Evolutionary conservation across 2,113 vertebrate species (phyloP).

Genomic region (Nothoprocta pentlandii): DNA sequence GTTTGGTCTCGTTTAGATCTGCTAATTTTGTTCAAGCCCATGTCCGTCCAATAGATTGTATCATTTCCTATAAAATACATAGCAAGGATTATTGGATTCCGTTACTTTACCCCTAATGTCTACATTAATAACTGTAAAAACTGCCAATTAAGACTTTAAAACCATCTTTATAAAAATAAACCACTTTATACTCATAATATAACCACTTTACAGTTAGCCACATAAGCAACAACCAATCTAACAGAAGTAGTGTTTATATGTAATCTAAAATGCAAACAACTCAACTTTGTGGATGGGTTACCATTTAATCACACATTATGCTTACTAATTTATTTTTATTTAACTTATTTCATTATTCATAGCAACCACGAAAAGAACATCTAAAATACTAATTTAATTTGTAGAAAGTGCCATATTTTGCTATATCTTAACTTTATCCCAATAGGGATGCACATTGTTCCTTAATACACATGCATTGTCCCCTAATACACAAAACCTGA

Average conservation of each 20-base stretch:
- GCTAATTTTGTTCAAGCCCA: constrained; percentile 97
- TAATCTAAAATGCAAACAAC: background rate
- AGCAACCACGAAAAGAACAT: background rate
- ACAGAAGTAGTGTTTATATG: background rate
- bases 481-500: background rate
- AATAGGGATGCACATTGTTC: background rate
- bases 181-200: background rate
- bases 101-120: background rate
- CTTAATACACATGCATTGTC: background rate
- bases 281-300: background rate
- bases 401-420: background rate
- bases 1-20: constrained; percentile 95
- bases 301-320: background rate
- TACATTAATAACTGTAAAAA: background rate
- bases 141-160: background rate
- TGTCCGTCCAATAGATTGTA: constrained; percentile 98
- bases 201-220: background rate
- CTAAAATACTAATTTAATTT: background rate
- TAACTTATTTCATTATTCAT: background rate
- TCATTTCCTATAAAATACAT: constrained; percentile 87
- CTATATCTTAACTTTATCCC: background rate
- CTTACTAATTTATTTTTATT: background rate
- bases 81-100: background rate
- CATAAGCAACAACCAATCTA: background rate
- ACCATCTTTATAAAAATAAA: background rate